Percentiles rank a stretch among this genome's conserved stretches.
Conservation (phyloP, 2,888 invertebrate genomes). For the Chaetogeoica ovagalla region DNA sequence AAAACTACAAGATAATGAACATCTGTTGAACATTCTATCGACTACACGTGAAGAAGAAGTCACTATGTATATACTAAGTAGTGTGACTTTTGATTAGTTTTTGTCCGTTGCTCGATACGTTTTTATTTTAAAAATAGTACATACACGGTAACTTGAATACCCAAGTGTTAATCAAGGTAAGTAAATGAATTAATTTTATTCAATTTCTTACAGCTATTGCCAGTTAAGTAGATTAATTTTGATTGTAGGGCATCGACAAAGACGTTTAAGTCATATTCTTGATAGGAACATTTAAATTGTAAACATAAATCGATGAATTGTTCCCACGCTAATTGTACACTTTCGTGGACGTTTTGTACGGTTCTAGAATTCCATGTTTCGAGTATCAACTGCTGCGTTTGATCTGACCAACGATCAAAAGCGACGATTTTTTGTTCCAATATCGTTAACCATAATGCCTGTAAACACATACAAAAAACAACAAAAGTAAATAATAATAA, state of each 20-base stretch:
- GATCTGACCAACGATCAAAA: slow-evolving; percentile 44
- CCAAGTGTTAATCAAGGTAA: not conserved
- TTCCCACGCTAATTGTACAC: slow-evolving; percentile 6
- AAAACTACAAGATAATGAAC: too few species aligned
- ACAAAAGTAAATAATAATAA: not conserved
- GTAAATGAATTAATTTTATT: not conserved
- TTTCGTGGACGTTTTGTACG: slow-evolving; percentile 19
- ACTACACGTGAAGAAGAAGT: too few species aligned
- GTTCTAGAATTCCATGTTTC: slow-evolving; percentile 43
- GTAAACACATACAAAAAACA: not conserved
- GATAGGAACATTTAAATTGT: slow-evolving; percentile 4
- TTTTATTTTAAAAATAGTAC: too few species aligned
- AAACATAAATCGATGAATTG: slow-evolving; percentile 19
- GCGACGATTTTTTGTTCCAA: slow-evolving; percentile 28
- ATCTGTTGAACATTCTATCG: too few species aligned
- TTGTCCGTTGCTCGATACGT: too few species aligned
- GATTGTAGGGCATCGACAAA: slow-evolving; percentile 27
- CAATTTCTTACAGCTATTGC: slow-evolving; percentile 31
- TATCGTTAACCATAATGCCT: slow-evolving; percentile 11
- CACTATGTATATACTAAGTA: too few species aligned
- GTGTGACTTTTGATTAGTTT: too few species aligned
- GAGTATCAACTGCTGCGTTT: not conserved
- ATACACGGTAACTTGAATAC: not conserved
- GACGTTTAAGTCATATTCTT: slow-evolving; percentile 19
- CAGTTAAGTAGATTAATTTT: slow-evolving; percentile 47